Evolutionary conservation across 2,797 vertebrate genomes (phyloP).

Genomic region (Poeciliopsis turneri): DNA sequence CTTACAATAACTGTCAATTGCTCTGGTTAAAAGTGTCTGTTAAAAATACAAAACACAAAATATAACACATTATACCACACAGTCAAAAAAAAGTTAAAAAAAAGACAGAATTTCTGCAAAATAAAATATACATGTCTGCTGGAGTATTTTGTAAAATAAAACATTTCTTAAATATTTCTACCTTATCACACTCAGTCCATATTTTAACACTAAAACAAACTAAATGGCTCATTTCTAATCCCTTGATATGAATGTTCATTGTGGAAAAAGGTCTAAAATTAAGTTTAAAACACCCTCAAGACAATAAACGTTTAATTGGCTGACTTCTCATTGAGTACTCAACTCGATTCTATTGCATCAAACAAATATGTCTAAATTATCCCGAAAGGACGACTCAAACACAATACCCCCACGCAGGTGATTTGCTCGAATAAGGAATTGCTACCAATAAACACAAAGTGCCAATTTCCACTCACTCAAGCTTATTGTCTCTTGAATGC

Average conservation of each 20-base stretch:
- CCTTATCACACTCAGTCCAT: neutral
- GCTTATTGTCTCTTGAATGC: neutral
- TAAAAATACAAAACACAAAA: neutral
- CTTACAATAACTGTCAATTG: neutral
- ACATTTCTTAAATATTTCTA: neutral
- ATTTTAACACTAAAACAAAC: neutral
- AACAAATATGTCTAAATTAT: slow-evolving; percentile 37
- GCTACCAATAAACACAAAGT: neutral
- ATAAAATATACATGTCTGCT: neutral
- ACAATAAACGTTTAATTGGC: slow-evolving; percentile 22
- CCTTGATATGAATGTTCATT: slow-evolving; percentile 5
- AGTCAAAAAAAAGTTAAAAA: neutral
- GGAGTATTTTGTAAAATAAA: neutral
- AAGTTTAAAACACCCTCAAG: slow-evolving; percentile 14
- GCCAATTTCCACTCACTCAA: neutral
- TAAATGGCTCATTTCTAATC: neutral
- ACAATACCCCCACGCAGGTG: slow-evolving; percentile 31
- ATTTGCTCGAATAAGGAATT: slow-evolving; percentile 34
- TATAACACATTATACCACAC: neutral
- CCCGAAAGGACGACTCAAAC: slow-evolving; percentile 30
- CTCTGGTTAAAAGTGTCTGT: neutral
- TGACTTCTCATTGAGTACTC: slow-evolving; percentile 14
- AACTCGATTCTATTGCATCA: slow-evolving; percentile 39
- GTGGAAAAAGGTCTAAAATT: slow-evolving; percentile 5
- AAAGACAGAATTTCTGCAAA: neutral